Evolutionary conservation across 2,797 vertebrate species (phyloP).

Genomic region (Enoplosus armatus): DNA sequence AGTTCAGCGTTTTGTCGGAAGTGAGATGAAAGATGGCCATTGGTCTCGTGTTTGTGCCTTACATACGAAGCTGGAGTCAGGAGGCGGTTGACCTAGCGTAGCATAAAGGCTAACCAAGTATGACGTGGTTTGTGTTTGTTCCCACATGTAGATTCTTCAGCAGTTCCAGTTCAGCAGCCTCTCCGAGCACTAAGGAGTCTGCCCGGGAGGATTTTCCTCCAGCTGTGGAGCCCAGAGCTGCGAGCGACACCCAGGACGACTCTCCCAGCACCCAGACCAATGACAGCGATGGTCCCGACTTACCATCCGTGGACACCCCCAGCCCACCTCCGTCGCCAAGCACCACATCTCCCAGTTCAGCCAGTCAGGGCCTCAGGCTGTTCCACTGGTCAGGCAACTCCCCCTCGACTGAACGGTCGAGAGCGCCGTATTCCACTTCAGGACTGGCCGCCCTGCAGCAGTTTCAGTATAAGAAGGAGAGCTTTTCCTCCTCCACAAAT

Average conservation of each 20-base stretch:
- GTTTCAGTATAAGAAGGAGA: constrained; percentile 80
- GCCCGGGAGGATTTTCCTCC: constrained; percentile 38
- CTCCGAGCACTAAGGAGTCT: constrained; percentile 25
- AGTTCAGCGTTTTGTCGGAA: no score
- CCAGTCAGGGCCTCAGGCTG: constrained; percentile 73
- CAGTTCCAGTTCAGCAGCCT: constrained; percentile 47
- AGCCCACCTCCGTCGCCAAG: constrained; percentile 55
- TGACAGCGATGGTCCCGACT: constrained; percentile 38
- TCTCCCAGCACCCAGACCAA: background rate
- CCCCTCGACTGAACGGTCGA: constrained; percentile 35
- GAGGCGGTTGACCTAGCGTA: no score
- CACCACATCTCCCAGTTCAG: constrained; percentile 9
- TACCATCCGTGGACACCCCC: constrained; percentile 57
- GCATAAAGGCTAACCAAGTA: no score
- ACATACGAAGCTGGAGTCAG: no score
- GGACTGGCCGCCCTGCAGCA: constrained; percentile 76
- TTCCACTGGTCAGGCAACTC: constrained; percentile 85
- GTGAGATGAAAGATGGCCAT: no score
- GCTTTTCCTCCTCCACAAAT: background rate
- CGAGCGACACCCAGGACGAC: background rate
- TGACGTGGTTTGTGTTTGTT: constrained; percentile 17
- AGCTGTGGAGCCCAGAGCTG: background rate
- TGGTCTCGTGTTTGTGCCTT: no score
- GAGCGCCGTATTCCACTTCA: constrained; percentile 34
- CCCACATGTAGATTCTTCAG: constrained; percentile 88